Percentiles rank a stretch among this genome's conserved stretches.
phyloP scores from a whole-genome alignment of 2,113 vertebrate genomes.

The Catagonus wagneri region DNA sequence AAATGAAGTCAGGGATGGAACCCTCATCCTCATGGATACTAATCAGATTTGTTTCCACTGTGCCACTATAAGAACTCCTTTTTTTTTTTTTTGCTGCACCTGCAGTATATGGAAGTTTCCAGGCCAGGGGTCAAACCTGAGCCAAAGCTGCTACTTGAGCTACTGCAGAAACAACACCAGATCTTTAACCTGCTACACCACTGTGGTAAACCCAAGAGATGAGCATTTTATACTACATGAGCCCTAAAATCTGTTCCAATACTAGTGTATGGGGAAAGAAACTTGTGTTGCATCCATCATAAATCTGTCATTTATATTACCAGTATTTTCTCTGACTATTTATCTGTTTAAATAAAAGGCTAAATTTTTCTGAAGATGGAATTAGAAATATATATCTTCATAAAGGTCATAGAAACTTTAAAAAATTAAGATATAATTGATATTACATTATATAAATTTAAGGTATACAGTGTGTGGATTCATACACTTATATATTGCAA shows the following conservation, averaged over 20 bases:
- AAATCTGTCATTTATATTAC: neutral
- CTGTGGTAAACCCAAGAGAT: neutral
- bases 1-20: too few relatives aligned
- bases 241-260: neutral
- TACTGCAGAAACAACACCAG: too few relatives aligned
- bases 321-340: neutral
- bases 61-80: too few relatives aligned
- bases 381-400: neutral
- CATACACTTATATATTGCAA: neutral
- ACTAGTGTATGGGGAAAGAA: neutral
- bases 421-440: neutral
- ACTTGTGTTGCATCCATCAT: neutral
- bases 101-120: too few relatives aligned
- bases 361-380: neutral
- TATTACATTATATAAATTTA: neutral
- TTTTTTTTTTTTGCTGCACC: too few relatives aligned
- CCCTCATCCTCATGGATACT: too few relatives aligned
- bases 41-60: too few relatives aligned
- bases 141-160: too few relatives aligned
- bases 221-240: neutral
- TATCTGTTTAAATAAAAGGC: neutral
- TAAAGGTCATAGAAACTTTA: neutral
- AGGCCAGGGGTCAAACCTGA: too few relatives aligned
- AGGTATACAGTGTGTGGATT: too few relatives aligned
- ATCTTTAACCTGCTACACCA: too few relatives aligned